Evolutionary conservation across 2,797 vertebrate genomes (phyloP).

Genomic region (Orestias chungarensis): DNA sequence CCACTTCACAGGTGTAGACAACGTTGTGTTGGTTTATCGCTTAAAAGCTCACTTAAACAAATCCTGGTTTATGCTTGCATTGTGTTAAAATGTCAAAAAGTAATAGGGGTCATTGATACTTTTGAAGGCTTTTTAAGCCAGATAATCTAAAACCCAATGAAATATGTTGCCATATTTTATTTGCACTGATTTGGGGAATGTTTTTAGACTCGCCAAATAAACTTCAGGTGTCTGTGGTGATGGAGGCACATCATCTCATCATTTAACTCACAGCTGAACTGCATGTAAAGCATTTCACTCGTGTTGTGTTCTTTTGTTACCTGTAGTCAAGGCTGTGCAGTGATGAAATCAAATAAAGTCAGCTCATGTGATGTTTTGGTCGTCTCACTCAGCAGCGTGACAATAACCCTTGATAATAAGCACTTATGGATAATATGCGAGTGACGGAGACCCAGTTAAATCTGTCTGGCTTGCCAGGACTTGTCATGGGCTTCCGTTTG

Average conservation of each 20-base stretch:
- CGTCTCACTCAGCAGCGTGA: slow-evolving; percentile 56
- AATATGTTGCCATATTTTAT: not conserved
- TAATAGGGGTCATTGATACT: not conserved
- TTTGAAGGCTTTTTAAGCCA: not conserved
- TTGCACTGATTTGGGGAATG: not conserved
- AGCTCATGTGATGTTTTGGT: slow-evolving; percentile 62
- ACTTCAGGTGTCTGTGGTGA: not conserved
- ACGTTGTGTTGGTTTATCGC: not conserved
- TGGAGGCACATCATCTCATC: not conserved
- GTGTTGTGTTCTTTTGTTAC: slow-evolving; percentile 11
- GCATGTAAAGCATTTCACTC: slow-evolving; percentile 24
- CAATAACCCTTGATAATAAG: slow-evolving; percentile 56
- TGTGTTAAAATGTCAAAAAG: not conserved
- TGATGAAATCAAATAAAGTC: slow-evolving; percentile 44
- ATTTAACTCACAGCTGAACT: slow-evolving; percentile 22
- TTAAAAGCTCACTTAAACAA: not conserved
- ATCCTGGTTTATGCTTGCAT: not conserved
- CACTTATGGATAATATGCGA: too few species aligned
- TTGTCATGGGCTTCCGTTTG: slow-evolving; percentile 63
- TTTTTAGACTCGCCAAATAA: not conserved
- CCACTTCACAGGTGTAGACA: not conserved
- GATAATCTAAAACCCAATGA: slow-evolving; percentile 17
- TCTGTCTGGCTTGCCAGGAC: slow-evolving; percentile 61
- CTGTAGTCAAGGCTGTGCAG: slow-evolving; percentile 19
- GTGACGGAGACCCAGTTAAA: slow-evolving; percentile 60